Conservation (phyloP, 1,140 invertebrate species). For the Pteromalus puparum region DNA sequence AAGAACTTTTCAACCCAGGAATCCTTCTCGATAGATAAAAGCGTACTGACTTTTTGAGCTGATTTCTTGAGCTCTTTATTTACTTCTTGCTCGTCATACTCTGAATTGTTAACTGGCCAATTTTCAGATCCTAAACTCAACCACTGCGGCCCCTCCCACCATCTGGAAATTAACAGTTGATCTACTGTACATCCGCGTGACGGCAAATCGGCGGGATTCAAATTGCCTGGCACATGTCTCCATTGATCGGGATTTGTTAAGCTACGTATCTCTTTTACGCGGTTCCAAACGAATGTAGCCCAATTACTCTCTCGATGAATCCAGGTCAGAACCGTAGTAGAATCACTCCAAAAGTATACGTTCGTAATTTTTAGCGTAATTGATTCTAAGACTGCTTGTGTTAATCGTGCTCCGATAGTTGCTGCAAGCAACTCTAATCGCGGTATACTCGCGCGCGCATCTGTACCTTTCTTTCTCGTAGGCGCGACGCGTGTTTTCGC, state of each 20-base stretch:
- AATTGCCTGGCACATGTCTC: too few species aligned
- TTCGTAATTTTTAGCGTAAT: neutral
- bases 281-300: too few species aligned
- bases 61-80: neutral
- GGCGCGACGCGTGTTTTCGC: too few species aligned
- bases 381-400: neutral
- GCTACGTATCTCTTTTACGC: too few species aligned
- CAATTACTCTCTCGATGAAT: slow-evolving; percentile 17
- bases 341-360: slow-evolving; percentile 33
- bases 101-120: slow-evolving; percentile 5
- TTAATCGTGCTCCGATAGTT: neutral
- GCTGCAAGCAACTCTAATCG: neutral
- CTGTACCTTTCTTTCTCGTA: too few species aligned
- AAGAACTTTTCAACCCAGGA: neutral
- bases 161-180: slow-evolving; percentile 37
- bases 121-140: neutral
- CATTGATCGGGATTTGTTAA: too few species aligned
- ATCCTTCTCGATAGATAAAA: too few species aligned
- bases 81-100: neutral
- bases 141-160: slow-evolving; percentile 54
- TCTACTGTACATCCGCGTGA: slow-evolving; percentile 56
- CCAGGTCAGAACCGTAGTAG: slow-evolving; percentile 56
- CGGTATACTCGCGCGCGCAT: too few species aligned
- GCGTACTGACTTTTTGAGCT: neutral
- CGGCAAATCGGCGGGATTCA: slow-evolving; percentile 58